These are phyloP conservation scores for Brachionus calyciflorus DNA, from an alignment of 1,140 invertebrate species.

Conservation along the genomic window DNA sequence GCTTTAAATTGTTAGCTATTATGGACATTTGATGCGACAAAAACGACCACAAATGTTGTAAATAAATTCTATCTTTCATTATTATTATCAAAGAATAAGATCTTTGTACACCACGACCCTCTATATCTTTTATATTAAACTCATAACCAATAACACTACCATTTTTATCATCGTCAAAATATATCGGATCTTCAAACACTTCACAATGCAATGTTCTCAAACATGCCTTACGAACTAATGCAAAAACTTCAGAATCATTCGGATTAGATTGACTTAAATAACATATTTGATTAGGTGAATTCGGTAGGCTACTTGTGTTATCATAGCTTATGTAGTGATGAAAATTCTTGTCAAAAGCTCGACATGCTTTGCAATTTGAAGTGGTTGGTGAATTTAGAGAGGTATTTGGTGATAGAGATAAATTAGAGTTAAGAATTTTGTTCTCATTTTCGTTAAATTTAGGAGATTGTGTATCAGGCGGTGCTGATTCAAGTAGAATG, in stretches of 20 bases:
- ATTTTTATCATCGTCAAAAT: constrained; percentile 42
- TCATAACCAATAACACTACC: constrained; percentile 39
- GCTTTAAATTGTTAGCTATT: constrained; percentile 21
- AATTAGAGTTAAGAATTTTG: background rate
- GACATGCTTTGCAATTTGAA: constrained; percentile 21
- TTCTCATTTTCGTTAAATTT: background rate
- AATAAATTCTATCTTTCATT: constrained; percentile 42
- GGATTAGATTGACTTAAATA: constrained; percentile 33
- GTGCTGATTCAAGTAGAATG: constrained; percentile 5
- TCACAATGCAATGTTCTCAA: constrained; percentile 36
- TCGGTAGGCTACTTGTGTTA: background rate
- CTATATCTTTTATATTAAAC: constrained; percentile 32
- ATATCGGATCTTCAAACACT: constrained; percentile 43
- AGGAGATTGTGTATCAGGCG: background rate
- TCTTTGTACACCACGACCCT: constrained; percentile 14
- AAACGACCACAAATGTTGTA: constrained; percentile 46
- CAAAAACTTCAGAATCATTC: constrained; percentile 8
- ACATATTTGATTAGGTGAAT: constrained; percentile 21
- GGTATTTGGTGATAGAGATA: background rate
- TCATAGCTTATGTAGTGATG: constrained; percentile 44
- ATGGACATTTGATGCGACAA: constrained; percentile 23
- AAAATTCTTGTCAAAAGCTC: constrained; percentile 31
- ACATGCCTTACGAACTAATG: constrained; percentile 9
- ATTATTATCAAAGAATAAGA: constrained; percentile 39
- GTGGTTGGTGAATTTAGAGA: background rate